Conservation (phyloP, 2,797 vertebrate species). For the Schizothorax lantsangensis region DNA sequence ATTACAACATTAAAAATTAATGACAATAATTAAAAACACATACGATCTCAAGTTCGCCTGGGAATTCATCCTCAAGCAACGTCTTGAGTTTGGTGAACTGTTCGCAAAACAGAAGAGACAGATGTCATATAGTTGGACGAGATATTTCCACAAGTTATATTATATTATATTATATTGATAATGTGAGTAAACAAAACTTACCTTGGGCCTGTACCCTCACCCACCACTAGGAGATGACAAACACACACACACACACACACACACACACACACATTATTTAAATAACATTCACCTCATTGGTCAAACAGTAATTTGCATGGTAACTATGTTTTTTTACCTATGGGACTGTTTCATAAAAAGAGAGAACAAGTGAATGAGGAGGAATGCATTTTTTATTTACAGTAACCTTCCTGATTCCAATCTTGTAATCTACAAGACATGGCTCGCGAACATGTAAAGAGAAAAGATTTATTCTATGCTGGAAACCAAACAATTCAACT, state of each 20-base stretch:
- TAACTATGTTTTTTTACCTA: background rate
- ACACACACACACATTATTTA: background rate
- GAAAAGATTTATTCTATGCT: background rate
- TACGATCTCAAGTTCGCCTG: slow-evolving; percentile 66
- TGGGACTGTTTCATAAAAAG: background rate
- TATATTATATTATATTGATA: background rate
- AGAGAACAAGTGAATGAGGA: background rate
- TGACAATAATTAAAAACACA: slow-evolving; percentile 32
- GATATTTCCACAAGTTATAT: background rate
- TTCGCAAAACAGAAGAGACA: background rate
- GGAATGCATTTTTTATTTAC: background rate
- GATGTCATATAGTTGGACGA: background rate
- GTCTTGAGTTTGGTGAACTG: slow-evolving; percentile 65
- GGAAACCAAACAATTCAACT: background rate
- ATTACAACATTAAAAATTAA: background rate
- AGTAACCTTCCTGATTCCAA: background rate
- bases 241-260: background rate
- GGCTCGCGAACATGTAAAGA: background rate
- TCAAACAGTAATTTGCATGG: background rate
- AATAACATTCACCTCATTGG: background rate
- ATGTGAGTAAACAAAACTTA: slow-evolving; percentile 32
- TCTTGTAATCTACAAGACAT: background rate
- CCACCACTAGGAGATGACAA: slow-evolving; percentile 61
- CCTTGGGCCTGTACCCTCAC: slow-evolving; percentile 68
- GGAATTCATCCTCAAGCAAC: slow-evolving; percentile 66